Evolutionary conservation across 2,888 invertebrate species (phyloP), one percentile per base, ranked within the genome.

Genomic region (Hydrotaea cyrtoneurina): DNA sequence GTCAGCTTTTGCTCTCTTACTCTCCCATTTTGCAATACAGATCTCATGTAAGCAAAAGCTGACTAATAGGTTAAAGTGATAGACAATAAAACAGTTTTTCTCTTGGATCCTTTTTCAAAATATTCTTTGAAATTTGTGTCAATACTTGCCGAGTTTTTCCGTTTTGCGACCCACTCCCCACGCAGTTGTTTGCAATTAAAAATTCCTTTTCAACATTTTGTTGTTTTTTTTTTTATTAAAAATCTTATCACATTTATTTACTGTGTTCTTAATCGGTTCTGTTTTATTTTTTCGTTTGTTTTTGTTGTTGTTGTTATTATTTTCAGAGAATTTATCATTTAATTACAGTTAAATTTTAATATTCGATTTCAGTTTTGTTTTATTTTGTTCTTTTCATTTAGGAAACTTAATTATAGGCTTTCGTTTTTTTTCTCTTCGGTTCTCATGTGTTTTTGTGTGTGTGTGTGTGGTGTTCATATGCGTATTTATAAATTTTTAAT

Each of bases 191-290:
- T 66, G 10, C 1, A 43, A 39, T 39, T 66, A 3, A 66, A 39
- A 39, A 17, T 4, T 19, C 17, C 43, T 13, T 21, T 39, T 66
- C 7, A 19, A 72, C 62, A 53, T 82, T 85, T 79, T 62, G 19
- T 76, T 55, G 75, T 82, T 79, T 85, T 31, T 82, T 79, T 85
- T 31, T 72, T 85, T 85, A 82, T 82, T 85, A 85, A 85, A 85
- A 85, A 85, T 85, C 85, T 85, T 85, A 85, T 85, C 85, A 85
- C 85, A 85, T 85, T 85, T 85, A 85, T 82, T 85, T 85, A 85
- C 85, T 85, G 85, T 85, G 77, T 66, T 77, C 66, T 77, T 66
- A 55, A 55, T 66, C 66, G 66, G 21, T 39, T 66, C 31, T 15
- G 66, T 36, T 76, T 59, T 21, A 10, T 17, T 59, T 46, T 43